Base-by-base conservation (phyloP, 2,888 invertebrate species). In the Prosapia bicincta region DNA sequence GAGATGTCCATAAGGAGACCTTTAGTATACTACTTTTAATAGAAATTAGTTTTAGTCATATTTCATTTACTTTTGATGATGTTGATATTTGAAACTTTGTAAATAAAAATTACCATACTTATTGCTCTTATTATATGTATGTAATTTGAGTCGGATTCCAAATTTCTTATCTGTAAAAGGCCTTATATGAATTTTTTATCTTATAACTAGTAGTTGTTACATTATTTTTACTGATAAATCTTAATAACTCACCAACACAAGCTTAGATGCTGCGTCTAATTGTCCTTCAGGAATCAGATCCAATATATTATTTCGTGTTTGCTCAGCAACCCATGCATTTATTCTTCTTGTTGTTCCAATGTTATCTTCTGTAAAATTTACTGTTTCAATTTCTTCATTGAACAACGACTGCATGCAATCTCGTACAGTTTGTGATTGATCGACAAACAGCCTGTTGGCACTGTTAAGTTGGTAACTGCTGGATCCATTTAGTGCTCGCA, bases 361-460 rank as follows among this genome's bases (percentile, higher is more conserved):
- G 0, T 93, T 89, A 77, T 90, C 85, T 0, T 86, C 84, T 66
- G 83, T 86, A 85, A 96, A 94, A 83, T 94, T 89, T 65, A 84
- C 78, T 26, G 77, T 75, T 28, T 82, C 81, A 28, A 85, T 78
- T 75, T 85, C 84, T 10, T 82, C 80, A 23, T 78, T 75, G 82
- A 95, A 91, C 66, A 92, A 84, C 76, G 89, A 85, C 13, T 87
- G 82, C 83, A 95, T 87, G 82, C 95, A 96, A 20, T 89, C 87
- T 3, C 91, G 87, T 26, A 92, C 86, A 30, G 86, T 85, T 73
- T 90, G 85, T 1, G 85, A 84, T 3, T 87, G 83, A 72, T 90
- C 89, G 3, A 93, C 90, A 85, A 92, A 96, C 79, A 96, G 86
- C 80, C 90, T 90, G 85, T 95, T 95, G 26, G 93, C 94, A 76